Percentiles rank a stretch among this genome's conserved stretches.
Conservation (phyloP, 2,888 invertebrate genomes). For the Clusia tigrina region DNA sequence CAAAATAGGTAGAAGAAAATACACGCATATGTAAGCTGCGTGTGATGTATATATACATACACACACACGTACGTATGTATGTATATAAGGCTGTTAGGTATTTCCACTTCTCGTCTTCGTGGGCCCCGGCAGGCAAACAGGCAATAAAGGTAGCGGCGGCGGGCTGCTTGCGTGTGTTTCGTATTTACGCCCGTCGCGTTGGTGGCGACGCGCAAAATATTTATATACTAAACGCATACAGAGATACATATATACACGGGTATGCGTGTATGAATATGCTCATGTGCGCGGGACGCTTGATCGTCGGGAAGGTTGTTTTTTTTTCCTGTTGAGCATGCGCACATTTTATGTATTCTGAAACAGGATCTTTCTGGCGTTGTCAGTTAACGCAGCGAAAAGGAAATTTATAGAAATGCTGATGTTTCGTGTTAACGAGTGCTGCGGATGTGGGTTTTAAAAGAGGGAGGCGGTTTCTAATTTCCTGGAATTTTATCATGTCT, state of each 20-base stretch:
- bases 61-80: neutral
- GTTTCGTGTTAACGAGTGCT: neutral
- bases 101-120: too few relatives aligned
- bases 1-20: constrained; percentile 6
- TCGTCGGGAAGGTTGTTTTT: neutral
- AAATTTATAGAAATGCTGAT: neutral
- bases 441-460: neutral
- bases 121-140: too few relatives aligned
- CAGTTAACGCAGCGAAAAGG: neutral
- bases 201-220: neutral
- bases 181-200: neutral
- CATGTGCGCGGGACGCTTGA: too few relatives aligned
- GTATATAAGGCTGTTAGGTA: too few relatives aligned
- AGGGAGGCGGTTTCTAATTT: too few relatives aligned
- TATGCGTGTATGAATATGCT: neutral
- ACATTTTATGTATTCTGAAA: neutral
- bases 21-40: constrained; percentile 5
- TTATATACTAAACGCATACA: neutral
- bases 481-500: neutral
- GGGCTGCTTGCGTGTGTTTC: neutral
- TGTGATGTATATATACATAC: neutral
- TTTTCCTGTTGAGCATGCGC: neutral
- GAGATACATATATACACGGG: too few relatives aligned
- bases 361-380: neutral
- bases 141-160: too few relatives aligned